A percentile compares a stretch with the other conserved stretches of the same genome.
phyloP scores from a whole-genome alignment of 1,140 invertebrate species.

The Brachionus sp. region DNA sequence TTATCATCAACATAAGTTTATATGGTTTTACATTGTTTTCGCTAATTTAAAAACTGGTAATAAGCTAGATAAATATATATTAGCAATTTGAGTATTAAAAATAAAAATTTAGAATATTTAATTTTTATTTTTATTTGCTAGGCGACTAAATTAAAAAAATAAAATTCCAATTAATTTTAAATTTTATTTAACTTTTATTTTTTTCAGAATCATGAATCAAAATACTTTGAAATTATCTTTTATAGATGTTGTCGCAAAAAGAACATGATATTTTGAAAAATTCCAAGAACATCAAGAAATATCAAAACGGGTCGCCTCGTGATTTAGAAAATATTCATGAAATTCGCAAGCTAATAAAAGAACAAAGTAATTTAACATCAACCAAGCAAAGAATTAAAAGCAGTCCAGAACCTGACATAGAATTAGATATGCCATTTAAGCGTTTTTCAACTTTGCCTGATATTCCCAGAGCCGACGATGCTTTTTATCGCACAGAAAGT shows the following conservation, averaged over 20 bases:
- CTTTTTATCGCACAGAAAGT: slow-evolving; percentile 21
- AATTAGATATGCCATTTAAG: slow-evolving; percentile 4
- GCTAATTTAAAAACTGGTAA: no score
- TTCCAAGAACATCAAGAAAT: not conserved
- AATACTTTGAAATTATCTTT: not conserved
- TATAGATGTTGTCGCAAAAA: not conserved
- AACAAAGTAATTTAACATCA: not conserved
- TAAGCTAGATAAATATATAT: not conserved
- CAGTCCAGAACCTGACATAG: not conserved
- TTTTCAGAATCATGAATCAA: no score
- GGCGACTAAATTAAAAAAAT: slow-evolving; percentile 19
- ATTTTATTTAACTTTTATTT: not conserved
- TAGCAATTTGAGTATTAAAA: not conserved
- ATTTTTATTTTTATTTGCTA: not conserved
- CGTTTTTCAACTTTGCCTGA: slow-evolving; percentile 20
- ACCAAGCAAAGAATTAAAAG: not conserved
- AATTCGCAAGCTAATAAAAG: slow-evolving; percentile 18
- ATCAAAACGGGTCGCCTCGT: not conserved
- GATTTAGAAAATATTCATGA: slow-evolving; percentile 31
- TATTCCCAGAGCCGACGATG: not conserved
- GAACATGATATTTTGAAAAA: not conserved
- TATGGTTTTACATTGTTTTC: no score
- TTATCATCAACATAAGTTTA: no score
- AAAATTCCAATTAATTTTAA: not conserved
- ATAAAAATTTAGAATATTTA: not conserved